Percentiles rank a stretch among this genome's conserved stretches.
Evolutionary conservation across 1,140 invertebrate genomes (phyloP).

Genomic region (Nixonia krombeini): DNA sequence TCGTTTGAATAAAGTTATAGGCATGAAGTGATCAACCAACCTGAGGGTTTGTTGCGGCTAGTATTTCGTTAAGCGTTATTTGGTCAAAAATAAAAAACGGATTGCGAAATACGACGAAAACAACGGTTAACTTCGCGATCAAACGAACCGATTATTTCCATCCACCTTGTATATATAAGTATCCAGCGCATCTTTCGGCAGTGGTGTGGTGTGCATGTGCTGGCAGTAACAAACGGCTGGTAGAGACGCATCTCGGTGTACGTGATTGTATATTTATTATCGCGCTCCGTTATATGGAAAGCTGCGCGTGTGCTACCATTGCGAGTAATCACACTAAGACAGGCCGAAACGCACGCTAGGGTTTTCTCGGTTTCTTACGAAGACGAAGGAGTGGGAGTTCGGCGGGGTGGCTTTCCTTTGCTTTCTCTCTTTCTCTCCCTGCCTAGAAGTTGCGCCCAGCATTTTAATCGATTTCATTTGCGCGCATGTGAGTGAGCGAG

Average conservation of each 20-base stretch:
- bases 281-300: slow-evolving; percentile 3
- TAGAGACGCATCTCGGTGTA: slow-evolving; percentile 26
- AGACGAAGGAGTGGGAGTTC: slow-evolving; percentile 48
- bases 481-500: slow-evolving; percentile 68
- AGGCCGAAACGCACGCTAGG: slow-evolving; percentile 62
- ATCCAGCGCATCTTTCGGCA: slow-evolving; percentile 19
- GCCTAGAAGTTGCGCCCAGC: slow-evolving; percentile 71
- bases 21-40: no score
- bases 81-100: no score
- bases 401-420: slow-evolving; percentile 40
- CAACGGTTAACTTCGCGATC: no score
- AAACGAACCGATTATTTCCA: slow-evolving; percentile 35
- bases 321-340: slow-evolving; percentile 50
- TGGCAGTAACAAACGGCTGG: slow-evolving; percentile 34
- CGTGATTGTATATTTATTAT: slow-evolving; percentile 50
- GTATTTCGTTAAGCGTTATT: no score
- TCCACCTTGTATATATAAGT: slow-evolving; percentile 43
- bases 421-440: slow-evolving; percentile 51
- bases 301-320: slow-evolving; percentile 33
- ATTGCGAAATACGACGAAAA: no score
- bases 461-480: slow-evolving; percentile 74
- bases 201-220: slow-evolving; percentile 28
- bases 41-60: no score
- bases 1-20: no score
- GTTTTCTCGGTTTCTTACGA: slow-evolving; percentile 69